Base-by-base conservation (phyloP, 2,797 vertebrate genomes). In the Todus mexicanus region DNA sequence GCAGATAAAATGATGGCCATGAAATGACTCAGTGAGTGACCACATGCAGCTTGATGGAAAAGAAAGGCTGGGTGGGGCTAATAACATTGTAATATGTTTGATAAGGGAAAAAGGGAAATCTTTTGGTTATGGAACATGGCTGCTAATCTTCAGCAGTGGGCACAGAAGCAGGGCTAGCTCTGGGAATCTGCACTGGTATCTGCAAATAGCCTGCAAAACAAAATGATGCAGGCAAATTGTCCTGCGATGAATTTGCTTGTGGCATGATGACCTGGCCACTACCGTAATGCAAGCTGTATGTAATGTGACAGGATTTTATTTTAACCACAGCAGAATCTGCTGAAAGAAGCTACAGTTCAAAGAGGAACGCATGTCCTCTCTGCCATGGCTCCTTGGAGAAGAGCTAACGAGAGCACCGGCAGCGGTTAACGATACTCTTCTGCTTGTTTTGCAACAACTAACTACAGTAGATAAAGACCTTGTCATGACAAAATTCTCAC, bases 291-390 rank as follows among this genome's bases (percentile, higher is more conserved):
- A 38, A 94, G 59, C 69, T 84, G 42, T 40, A 80, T 0, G 9
- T 79, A 91, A 89, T 73, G 60, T 69, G 74, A 86, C 69, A 57
- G 83, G 56, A 56, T 86, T 90, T 89, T 38, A 25, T 86, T 86
- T 80, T 33, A 93, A 84, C 86, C 43, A 72, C 0, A 0, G 35
- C 51, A 77, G 56, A 64, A 42, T 80, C 68, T 77, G 38, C 51
- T 92, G 82, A 59, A 74, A 54, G 68, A 73, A 1, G 1, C 33
- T 69, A 68, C n/a, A 61, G 54, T 70, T 71, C 77, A 65, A 66
- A 59, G 33, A 65, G 23, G 43, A 72, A 54, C 3, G 4, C 35
- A 21, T 4, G 3, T 61, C 20, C 12, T 66, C 43, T 61, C 69
- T 0, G 0, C 19, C 5, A 3, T 0, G 2, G 42, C 18, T 56